Conservation (phyloP, 2,797 vertebrate genomes). For the Crocidura indochinensis region DNA sequence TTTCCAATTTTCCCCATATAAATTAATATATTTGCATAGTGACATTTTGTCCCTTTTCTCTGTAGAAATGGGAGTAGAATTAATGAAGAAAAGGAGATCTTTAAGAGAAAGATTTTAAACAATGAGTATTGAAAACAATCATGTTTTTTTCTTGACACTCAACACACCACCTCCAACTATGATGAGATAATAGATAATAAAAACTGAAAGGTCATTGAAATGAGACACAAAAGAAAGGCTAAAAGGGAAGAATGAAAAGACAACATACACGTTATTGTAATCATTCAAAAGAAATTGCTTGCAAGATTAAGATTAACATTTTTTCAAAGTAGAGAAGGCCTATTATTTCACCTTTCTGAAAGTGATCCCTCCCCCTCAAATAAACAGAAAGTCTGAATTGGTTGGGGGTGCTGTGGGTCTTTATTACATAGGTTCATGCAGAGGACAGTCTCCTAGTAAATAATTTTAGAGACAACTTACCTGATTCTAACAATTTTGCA, state of each 20-base stretch:
- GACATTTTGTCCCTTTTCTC: background rate
- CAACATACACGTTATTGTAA: slow-evolving; percentile 6
- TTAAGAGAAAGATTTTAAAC: slow-evolving; percentile 51
- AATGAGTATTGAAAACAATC: background rate
- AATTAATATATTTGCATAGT: background rate
- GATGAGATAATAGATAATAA: background rate
- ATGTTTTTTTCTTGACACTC: slow-evolving; percentile 23
- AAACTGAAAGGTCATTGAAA: background rate
- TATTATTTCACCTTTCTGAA: background rate
- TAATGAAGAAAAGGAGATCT: background rate
- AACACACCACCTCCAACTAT: background rate
- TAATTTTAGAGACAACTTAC: slow-evolving; percentile 7
- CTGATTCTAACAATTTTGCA: slow-evolving; percentile 20
- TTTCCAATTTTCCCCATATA: background rate
- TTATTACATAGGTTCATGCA: slow-evolving; percentile 50
- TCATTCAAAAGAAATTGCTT: background rate
- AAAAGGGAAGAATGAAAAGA: background rate
- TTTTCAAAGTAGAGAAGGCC: background rate
- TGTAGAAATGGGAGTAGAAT: slow-evolving; percentile 14
- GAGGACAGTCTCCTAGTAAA: slow-evolving; percentile 15
- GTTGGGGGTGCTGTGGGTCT: background rate
- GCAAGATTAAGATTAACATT: slow-evolving; percentile 16
- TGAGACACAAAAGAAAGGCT: background rate
- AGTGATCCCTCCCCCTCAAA: background rate
- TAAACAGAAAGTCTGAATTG: background rate